These are phyloP conservation scores for Acromyrmex echinatior DNA, from an alignment of 1,140 invertebrate genomes.

Conservation along the genomic window DNA sequence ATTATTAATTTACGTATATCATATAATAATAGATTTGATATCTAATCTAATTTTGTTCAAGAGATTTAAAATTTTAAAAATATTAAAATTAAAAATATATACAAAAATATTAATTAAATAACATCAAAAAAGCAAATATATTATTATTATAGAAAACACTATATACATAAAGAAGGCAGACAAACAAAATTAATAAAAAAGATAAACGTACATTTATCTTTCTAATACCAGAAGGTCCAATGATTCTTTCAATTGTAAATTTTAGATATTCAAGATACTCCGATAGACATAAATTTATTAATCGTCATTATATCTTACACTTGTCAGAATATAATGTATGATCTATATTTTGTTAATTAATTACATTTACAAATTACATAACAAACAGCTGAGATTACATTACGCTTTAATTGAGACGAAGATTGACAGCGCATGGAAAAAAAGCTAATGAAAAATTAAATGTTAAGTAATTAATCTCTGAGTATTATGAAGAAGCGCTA, in stretches of 20 bases:
- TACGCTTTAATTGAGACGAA: not conserved
- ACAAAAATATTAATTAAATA: constrained; percentile 6
- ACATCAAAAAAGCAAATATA: not conserved
- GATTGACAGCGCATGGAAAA: not conserved
- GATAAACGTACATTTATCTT: not conserved
- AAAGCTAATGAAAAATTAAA: constrained; percentile 31
- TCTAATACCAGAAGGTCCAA: not conserved
- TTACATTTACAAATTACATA: not conserved
- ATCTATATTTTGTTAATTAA: not conserved
- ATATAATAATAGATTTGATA: not conserved
- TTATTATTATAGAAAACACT: not conserved
- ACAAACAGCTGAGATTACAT: not conserved
- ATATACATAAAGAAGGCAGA: too few species aligned
- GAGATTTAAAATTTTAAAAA: not conserved
- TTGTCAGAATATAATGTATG: not conserved
- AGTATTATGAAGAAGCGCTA: not conserved
- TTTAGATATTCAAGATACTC: not conserved
- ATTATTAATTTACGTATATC: not conserved
- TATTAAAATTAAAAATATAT: not conserved
- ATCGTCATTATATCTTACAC: not conserved
- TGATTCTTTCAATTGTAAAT: not conserved
- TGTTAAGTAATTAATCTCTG: not conserved
- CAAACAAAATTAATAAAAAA: not conserved
- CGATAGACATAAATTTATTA: not conserved
- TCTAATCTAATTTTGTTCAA: not conserved